Evolutionary conservation across 2,797 vertebrate species (phyloP).

Genomic region (Intellagama lesueurii): DNA sequence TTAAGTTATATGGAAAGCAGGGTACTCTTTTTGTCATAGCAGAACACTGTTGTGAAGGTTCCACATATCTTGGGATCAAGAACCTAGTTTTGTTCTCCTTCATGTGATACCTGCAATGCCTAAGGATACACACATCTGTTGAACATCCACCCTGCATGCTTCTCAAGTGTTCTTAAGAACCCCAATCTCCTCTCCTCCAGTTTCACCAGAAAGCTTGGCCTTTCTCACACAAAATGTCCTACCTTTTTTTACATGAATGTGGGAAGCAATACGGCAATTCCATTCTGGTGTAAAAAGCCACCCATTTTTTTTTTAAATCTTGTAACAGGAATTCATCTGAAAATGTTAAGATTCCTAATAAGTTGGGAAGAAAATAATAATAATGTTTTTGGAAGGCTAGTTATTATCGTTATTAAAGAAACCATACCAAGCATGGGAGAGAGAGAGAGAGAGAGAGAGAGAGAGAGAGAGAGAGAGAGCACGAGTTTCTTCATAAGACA

Average conservation of each 20-base stretch:
- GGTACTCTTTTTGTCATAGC: too few relatives aligned
- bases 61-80: too few relatives aligned
- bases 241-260: background rate
- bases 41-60: too few relatives aligned
- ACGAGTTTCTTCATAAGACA: background rate
- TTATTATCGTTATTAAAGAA: slow-evolving; percentile 16
- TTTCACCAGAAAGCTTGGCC: background rate
- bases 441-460: background rate
- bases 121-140: too few relatives aligned
- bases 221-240: background rate
- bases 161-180: too few relatives aligned
- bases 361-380: background rate
- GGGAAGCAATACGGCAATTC: background rate
- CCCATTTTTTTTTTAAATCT: background rate
- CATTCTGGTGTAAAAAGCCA: background rate
- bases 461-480: background rate
- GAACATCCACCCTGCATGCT: too few relatives aligned
- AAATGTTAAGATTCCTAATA: slow-evolving; percentile 20
- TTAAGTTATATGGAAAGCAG: too few relatives aligned
- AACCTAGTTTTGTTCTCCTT: too few relatives aligned
- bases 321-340: background rate
- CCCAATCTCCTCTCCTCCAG: background rate
- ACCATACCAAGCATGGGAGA: background rate
- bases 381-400: slow-evolving; percentile 5
- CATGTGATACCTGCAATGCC: too few relatives aligned